phyloP scores from a whole-genome alignment of 2,797 vertebrate species.

The Iguana delicatissima region DNA sequence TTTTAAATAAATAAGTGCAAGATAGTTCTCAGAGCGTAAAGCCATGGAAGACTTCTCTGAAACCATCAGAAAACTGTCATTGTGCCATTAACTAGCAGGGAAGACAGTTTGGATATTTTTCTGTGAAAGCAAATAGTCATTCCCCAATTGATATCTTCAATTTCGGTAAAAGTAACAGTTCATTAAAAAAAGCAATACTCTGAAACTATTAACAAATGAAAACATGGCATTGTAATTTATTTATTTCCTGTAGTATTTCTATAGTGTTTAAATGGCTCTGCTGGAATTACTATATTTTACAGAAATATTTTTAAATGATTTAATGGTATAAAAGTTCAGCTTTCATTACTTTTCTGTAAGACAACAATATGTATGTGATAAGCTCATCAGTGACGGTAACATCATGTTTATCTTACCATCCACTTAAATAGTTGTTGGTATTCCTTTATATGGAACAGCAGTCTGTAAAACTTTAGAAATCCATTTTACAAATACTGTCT shows the following conservation, averaged over 20 bases:
- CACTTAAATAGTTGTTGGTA: constrained; percentile 78
- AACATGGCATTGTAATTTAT: constrained; percentile 77
- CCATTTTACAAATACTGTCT: constrained; percentile 68
- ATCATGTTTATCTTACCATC: constrained; percentile 80
- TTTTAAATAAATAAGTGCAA: neutral
- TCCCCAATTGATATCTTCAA: constrained; percentile 71
- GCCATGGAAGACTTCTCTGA: constrained; percentile 68
- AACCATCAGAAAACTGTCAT: constrained; percentile 45
- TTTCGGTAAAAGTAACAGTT: constrained; percentile 81
- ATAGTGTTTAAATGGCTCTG: constrained; percentile 71
- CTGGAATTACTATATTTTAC: constrained; percentile 77
- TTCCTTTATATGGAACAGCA: constrained; percentile 75
- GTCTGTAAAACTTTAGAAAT: constrained; percentile 71
- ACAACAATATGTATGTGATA: constrained; percentile 84
- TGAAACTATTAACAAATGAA: constrained; percentile 81
- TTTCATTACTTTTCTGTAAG: constrained; percentile 83
- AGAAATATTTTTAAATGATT: constrained; percentile 81
- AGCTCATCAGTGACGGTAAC: constrained; percentile 80
- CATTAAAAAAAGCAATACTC: constrained; percentile 67
- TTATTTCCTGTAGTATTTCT: constrained; percentile 64
- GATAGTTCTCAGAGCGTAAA: neutral
- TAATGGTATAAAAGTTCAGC: constrained; percentile 79
- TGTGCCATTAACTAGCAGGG: constrained; percentile 41
- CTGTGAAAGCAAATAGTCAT: constrained; percentile 66
- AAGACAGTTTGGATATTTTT: constrained; percentile 64